Base-by-base conservation (phyloP, 2,113 vertebrate species). In the Vidua chalybeata region DNA sequence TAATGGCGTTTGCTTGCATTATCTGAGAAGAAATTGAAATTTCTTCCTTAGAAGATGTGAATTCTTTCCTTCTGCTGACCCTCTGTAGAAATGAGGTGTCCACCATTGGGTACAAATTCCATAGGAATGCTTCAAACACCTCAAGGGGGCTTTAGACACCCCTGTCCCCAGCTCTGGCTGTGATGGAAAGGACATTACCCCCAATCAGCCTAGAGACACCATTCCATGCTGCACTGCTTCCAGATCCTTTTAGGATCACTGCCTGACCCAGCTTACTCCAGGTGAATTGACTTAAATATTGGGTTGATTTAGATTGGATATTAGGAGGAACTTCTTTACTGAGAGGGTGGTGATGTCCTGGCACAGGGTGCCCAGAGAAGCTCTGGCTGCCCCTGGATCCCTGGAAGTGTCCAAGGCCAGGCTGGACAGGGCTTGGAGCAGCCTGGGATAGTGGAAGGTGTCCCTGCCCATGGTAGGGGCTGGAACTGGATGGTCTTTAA, bases 361-460 rank as follows among this genome's bases (percentile, higher is more conserved):
- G 45, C 18, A 74, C 43, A 73, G 17, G n/a, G 0, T 66, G 3
- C 2, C 27, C 37, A 81, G 27, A 59, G 77, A 7, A 74, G 45
- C 4, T 81, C 19, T 39, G 39, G 15, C 18, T 81, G 28, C 8
- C 12, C 18, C 37, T 55, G 69, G 3, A 67, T 39, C 15, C 61
- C 46, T 46, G 69, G 16, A 3, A n/a, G 3, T 61, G 28, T 1
- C 46, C 69, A n/a, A 68, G 52, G 33, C 15, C 77, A 45, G 39
- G 16, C 0, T 52, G 68, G 52, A 39, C 0, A 0, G 15, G 15
- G 8, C 13, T 52, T 75, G 46, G 46, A 61, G 9, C 24, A 26
- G 0, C 9, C 54, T 75, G 62, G 54, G 23, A 4, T 0, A 11
- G 23, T 15, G 19, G 39, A 6, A 75, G 10, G 2, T 27, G n/a